Conservation (phyloP, 2,888 invertebrate species). For the Fragum whitleyi region DNA sequence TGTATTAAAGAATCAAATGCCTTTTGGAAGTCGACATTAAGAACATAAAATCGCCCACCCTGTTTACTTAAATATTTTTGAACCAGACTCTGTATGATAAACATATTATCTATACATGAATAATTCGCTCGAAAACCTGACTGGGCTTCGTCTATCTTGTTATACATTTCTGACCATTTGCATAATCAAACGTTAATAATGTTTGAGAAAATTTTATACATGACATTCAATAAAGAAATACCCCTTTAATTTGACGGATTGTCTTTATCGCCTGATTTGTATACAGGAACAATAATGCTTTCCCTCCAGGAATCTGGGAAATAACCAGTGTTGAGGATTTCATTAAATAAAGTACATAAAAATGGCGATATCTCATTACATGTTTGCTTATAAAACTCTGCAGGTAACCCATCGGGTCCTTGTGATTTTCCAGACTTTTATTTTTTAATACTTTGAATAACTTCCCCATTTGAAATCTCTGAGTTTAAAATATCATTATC, state of each 20-base stretch:
- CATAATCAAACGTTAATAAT: no score
- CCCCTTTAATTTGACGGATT: neutral
- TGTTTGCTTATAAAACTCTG: constrained; percentile 2
- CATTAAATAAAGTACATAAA: neutral
- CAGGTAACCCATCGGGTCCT: neutral
- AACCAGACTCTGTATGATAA: no score
- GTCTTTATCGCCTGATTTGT: neutral
- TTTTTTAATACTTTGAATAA: neutral
- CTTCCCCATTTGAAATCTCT: neutral
- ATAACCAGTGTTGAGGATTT: neutral
- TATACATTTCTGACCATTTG: neutral
- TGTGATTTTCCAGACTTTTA: neutral
- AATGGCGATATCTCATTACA: no score
- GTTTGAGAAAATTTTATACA: neutral
- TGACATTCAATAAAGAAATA: neutral
- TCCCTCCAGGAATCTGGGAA: neutral
- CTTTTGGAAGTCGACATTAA: no score
- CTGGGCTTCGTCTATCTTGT: no score
- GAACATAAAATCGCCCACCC: no score
- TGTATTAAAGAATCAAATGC: no score
- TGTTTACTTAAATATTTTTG: no score
- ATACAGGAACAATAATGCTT: neutral
- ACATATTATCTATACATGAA: no score
- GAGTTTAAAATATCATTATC: neutral
- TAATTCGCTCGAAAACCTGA: no score